Evolutionary conservation across 1,140 invertebrate genomes (phyloP), one percentile per base, ranked within the genome.

Genomic region (Dufourea novaeangliae): DNA sequence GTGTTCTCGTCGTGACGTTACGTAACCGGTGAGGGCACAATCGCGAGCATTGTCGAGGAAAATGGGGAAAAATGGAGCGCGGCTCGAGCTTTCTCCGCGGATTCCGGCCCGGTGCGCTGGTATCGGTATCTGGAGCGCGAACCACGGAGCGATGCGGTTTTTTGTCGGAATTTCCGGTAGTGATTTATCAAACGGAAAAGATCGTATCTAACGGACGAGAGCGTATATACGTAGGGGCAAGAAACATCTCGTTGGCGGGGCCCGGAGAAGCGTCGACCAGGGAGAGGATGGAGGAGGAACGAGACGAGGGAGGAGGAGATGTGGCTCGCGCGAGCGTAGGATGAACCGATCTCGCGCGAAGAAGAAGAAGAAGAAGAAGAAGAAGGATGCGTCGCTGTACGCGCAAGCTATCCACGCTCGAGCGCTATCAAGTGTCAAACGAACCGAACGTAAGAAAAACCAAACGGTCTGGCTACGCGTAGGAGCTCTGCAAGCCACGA

Each of bases 101-200:
- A 59, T 29, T 59, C 17, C 29, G 78, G 68, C 22, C 67, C 82
- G 54, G 72, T 79, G 67, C 74, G 83, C 79, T 85, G 87, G 91
- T 92, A n/a, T 89, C 91, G 86, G 82, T 84, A 92, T 92, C 81
- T 91, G 86, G 90, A 91, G 84, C 90, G 83, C 81, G 83, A 89
- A 83, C 78, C n/a, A n/a, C n/a, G n/a, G 59, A 78, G 75, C 78
- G 84, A 88, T 84, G 80, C 61, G 54, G 39, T 81, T 90, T 92
- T 92, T 91, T 91, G 88, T 67, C 62, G 71, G 88, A 89, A 91
- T 92, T 91, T 92, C 91, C 91, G 91, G 90, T 90, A 88, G 87
- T 87, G 86, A 92, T 92, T 91, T 91, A 92, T 92, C 91, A 92
- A 91, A 91, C 84, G 86, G 88, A 75, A 90, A 90, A 92, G 91